Evolutionary conservation across 2,888 invertebrate species (phyloP).

Genomic region (Temnothorax unifasciatus): DNA sequence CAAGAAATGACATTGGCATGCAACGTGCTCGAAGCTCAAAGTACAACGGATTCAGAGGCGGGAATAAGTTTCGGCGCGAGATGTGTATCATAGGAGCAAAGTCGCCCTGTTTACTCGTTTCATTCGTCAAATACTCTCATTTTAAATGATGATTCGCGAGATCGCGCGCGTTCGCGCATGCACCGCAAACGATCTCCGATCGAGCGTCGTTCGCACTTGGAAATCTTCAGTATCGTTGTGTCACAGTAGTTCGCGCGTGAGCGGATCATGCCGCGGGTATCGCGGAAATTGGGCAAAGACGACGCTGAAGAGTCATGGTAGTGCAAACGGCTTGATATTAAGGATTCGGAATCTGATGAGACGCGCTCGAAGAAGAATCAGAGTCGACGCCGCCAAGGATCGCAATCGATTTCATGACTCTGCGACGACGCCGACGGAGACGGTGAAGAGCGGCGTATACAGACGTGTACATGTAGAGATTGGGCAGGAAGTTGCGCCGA

Average conservation of each 20-base stretch:
- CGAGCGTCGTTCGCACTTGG: slow-evolving; percentile 1
- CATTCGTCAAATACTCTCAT: slow-evolving; percentile 28
- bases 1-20: slow-evolving; percentile 72
- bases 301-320: neutral
- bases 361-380: slow-evolving; percentile 34
- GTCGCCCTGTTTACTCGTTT: slow-evolving; percentile 18
- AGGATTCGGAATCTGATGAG: slow-evolving; percentile 3
- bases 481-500: slow-evolving; percentile 62
- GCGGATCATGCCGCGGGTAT: neutral
- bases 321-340: neutral
- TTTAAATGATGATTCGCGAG: slow-evolving; percentile 9
- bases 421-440: slow-evolving; percentile 43
- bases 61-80: slow-evolving; percentile 18
- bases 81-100: slow-evolving; percentile 1
- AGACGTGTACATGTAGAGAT: slow-evolving; percentile 40
- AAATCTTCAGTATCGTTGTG: neutral
- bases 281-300: neutral
- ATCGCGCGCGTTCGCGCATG: neutral
- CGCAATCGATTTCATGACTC: slow-evolving; percentile 28
- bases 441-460: slow-evolving; percentile 42
- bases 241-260: neutral
- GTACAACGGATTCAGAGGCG: slow-evolving; percentile 58
- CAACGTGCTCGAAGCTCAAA: slow-evolving; percentile 78
- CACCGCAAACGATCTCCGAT: slow-evolving; percentile 1
- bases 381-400: slow-evolving; percentile 16